These are phyloP conservation scores for Gouania willdenowi DNA, from an alignment of 2,797 vertebrate species.

Conservation along the genomic window DNA sequence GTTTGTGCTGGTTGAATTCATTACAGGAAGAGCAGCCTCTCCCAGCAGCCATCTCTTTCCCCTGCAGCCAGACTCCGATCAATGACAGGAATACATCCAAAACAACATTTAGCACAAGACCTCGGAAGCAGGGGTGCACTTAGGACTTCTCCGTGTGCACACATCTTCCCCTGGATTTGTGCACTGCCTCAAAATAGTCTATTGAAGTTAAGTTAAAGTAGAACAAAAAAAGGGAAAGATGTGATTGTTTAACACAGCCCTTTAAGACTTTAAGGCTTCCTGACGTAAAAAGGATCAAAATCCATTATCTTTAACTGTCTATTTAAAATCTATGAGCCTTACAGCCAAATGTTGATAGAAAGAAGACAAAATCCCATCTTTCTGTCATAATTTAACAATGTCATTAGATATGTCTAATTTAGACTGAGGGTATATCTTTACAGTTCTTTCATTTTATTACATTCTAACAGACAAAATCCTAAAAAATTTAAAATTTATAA, in stretches of 20 bases:
- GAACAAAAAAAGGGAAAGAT: constrained; percentile 51
- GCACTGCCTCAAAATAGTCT: constrained; percentile 52
- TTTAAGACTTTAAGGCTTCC: no score
- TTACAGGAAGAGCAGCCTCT: constrained; percentile 72
- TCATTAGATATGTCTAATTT: no score
- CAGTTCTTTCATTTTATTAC: no score
- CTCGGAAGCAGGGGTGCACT: constrained; percentile 74
- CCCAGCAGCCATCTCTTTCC: constrained; percentile 77
- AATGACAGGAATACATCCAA: constrained; percentile 80
- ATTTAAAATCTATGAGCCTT: neutral
- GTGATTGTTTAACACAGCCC: constrained; percentile 52
- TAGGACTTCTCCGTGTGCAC: constrained; percentile 69
- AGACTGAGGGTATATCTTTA: no score
- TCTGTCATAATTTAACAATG: no score
- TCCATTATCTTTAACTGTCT: neutral
- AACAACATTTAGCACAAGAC: constrained; percentile 80
- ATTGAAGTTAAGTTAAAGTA: constrained; percentile 51
- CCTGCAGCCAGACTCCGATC: constrained; percentile 81
- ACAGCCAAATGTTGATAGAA: neutral
- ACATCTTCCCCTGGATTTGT: constrained; percentile 68
- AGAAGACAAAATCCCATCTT: neutral
- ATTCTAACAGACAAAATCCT: no score
- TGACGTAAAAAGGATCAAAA: constrained; percentile 31
- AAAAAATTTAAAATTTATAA: no score
- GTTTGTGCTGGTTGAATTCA: constrained; percentile 79